A percentile compares a stretch with the other conserved stretches of the same genome.
Evolutionary conservation across 2,888 invertebrate species (phyloP).

Genomic region (Petrophora chlorosata): DNA sequence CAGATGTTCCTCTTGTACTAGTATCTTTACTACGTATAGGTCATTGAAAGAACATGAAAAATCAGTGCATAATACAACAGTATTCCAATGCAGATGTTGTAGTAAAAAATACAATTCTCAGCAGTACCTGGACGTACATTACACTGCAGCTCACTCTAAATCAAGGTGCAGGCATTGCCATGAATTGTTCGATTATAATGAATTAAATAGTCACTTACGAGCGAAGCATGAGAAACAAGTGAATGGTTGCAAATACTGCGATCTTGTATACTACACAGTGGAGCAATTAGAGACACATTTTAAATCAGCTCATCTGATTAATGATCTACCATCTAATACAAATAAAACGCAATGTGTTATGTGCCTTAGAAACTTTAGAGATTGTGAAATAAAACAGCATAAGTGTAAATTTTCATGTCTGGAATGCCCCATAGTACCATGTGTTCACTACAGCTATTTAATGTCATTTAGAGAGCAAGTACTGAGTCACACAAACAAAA

Average conservation of each 20-base stretch:
- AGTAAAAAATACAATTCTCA: conserved; percentile 51
- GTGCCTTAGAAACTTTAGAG: conserved; percentile 50
- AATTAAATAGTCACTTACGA: conserved; percentile 44
- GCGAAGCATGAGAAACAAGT: conserved; percentile 44
- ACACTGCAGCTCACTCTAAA: conserved; percentile 45
- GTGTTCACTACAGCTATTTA: conserved; percentile 56
- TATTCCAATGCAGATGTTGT: conserved; percentile 52
- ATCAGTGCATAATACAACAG: conserved; percentile 43
- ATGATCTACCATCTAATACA: conserved; percentile 26
- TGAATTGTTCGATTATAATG: conserved; percentile 39
- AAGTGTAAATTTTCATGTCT: conserved; percentile 58
- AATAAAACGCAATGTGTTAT: conserved; percentile 49
- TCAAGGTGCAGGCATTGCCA: conserved; percentile 53
- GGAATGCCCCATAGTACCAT: conserved; percentile 53
- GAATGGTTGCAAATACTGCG: conserved; percentile 50
- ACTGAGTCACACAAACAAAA: conserved; percentile 42
- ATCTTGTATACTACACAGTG: conserved; percentile 49
- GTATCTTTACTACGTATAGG: conserved; percentile 51
- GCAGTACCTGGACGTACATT: conserved; percentile 54
- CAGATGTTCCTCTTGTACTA: conserved; percentile 47
- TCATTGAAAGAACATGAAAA: conserved; percentile 54
- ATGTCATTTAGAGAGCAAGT: conserved; percentile 55
- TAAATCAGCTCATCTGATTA: conserved; percentile 46
- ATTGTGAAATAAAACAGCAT: conserved; percentile 45
- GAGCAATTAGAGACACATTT: conserved; percentile 50